Conservation (phyloP, 2,113 vertebrate species). For the Phyllostomus hastatus region DNA sequence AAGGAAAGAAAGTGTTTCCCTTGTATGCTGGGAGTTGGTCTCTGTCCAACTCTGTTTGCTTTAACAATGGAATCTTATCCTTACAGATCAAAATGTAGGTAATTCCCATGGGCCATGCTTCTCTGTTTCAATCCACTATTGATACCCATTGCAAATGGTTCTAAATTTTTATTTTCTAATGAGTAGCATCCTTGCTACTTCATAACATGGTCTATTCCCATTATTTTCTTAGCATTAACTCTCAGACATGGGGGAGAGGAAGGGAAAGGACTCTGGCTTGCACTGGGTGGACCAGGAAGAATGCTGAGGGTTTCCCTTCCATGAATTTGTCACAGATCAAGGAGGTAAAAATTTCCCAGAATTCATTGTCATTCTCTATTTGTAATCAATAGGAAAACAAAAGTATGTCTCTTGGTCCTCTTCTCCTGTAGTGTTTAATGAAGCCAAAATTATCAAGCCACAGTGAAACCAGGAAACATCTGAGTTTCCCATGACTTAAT, state of each 20-base stretch:
- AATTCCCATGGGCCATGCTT: neutral
- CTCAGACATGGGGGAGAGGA: neutral
- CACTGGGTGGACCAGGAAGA: neutral
- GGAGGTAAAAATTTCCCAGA: neutral
- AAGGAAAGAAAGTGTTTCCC: neutral
- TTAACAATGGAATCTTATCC: neutral
- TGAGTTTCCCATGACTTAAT: neutral
- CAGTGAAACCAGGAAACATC: neutral
- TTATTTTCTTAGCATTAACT: constrained; percentile 29
- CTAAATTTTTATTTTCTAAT: neutral
- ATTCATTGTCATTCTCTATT: neutral
- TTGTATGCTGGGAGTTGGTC: neutral
- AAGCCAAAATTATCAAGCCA: neutral
- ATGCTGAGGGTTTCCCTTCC: neutral
- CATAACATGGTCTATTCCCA: neutral
- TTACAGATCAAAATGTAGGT: neutral
- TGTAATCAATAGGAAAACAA: neutral
- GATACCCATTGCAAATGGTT: neutral
- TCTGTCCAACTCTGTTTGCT: neutral
- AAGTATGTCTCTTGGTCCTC: neutral
- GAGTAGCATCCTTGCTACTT: neutral
- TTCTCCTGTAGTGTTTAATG: neutral
- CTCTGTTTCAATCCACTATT: neutral
- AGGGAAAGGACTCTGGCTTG: neutral
- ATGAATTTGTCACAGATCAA: neutral